Percentiles rank a stretch among this genome's conserved stretches.
phyloP scores from a whole-genome alignment of 2,888 invertebrate species.

The Odontocolon sp. region DNA sequence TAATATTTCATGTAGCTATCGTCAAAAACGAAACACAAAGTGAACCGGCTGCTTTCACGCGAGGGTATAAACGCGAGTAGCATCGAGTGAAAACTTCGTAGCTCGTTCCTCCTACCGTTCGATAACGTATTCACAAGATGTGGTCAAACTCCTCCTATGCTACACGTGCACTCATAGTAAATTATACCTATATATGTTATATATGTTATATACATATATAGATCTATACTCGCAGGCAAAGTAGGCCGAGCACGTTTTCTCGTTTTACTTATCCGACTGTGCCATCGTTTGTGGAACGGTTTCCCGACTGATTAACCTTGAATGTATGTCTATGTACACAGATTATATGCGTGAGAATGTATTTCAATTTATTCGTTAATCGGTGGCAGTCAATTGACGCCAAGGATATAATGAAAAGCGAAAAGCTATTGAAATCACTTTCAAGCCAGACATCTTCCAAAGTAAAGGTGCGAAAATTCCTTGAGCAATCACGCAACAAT shows the following conservation, averaged over 20 bases:
- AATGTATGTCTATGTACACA: background rate
- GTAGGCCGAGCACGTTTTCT: conserved; percentile 58
- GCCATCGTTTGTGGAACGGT: conserved; percentile 25
- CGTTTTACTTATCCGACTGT: conserved; percentile 42
- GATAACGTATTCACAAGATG: conserved; percentile 62
- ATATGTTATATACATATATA: no score
- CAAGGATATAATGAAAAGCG: no score
- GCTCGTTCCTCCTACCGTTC: conserved; percentile 25
- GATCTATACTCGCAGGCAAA: conserved; percentile 35
- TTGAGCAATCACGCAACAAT: no score
- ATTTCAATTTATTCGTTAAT: background rate
- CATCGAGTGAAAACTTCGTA: conserved; percentile 55
- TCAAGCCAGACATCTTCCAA: no score
- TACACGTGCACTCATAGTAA: background rate
- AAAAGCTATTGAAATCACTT: no score
- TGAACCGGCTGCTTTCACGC: conserved; percentile 4
- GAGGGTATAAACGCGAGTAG: background rate
- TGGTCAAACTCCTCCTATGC: conserved; percentile 44
- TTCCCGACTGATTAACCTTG: conserved; percentile 45
- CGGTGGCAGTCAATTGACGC: no score
- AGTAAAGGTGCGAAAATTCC: no score
- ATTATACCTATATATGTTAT: conserved; percentile 7
- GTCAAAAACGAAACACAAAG: background rate
- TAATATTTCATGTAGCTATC: no score
- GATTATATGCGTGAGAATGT: background rate